These are phyloP conservation scores for Hippocampus kuda DNA, from an alignment of 2,797 vertebrate genomes.

Conservation along the genomic window DNA sequence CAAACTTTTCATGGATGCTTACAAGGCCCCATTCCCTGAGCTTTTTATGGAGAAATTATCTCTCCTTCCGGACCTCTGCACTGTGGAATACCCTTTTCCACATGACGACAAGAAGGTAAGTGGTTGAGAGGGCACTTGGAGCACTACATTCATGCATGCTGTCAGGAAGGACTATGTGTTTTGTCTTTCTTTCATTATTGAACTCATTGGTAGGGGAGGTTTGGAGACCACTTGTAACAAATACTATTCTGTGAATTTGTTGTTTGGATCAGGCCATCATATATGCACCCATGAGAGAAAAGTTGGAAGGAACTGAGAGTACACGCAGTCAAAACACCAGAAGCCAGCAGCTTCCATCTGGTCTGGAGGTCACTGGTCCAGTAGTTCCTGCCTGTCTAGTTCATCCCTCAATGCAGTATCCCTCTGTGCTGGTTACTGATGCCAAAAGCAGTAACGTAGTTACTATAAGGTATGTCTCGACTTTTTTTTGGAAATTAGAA, in stretches of 20 bases:
- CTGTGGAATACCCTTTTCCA: slow-evolving; percentile 72
- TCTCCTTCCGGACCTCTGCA: slow-evolving; percentile 71
- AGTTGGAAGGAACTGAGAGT: slow-evolving; percentile 8
- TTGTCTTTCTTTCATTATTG: neutral
- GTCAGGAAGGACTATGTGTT: neutral
- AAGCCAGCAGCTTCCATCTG: slow-evolving; percentile 29
- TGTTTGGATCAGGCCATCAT: slow-evolving; percentile 70
- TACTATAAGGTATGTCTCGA: slow-evolving; percentile 70
- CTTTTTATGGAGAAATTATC: slow-evolving; percentile 70
- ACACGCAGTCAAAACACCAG: slow-evolving; percentile 8
- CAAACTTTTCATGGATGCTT: slow-evolving; percentile 78
- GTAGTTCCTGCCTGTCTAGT: slow-evolving; percentile 66
- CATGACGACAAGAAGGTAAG: slow-evolving; percentile 68
- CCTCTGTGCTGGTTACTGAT: slow-evolving; percentile 82
- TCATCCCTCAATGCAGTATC: slow-evolving; percentile 71
- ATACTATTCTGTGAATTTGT: neutral
- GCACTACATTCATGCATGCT: neutral
- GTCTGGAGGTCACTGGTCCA: slow-evolving; percentile 30
- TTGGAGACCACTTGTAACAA: neutral
- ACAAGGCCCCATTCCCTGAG: slow-evolving; percentile 75
- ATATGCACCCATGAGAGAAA: slow-evolving; percentile 25
- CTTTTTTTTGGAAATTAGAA: too few species aligned
- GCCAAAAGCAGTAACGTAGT: slow-evolving; percentile 72
- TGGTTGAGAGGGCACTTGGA: neutral
- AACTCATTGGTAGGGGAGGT: neutral